Conservation (phyloP, 37 sponge, comb jelly and placozoan species). For the Halichondria panicea region DNA sequence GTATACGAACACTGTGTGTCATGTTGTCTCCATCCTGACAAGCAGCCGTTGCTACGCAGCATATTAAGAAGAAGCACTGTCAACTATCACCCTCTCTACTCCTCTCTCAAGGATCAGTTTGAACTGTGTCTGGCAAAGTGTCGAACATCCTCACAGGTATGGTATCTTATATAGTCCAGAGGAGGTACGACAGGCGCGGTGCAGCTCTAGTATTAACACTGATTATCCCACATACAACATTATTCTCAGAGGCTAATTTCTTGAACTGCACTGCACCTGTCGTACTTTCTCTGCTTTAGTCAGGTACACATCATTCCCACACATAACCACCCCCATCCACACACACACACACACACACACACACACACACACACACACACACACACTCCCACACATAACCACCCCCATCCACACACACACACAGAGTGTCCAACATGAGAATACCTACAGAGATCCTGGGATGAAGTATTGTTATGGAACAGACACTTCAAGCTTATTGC, state of each 20-base stretch:
- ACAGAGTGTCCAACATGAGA: slow-evolving; percentile 90
- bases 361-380: slow-evolving; percentile 40
- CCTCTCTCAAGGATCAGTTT: slow-evolving; percentile 82
- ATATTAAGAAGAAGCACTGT: slow-evolving; percentile 44
- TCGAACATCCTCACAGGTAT: slow-evolving; percentile 85
- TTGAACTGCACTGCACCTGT: too few species aligned
- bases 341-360: slow-evolving; percentile 47
- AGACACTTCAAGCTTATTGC: slow-evolving; percentile 31
- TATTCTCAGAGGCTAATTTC: too few species aligned
- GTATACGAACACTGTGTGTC: slow-evolving; percentile 91
- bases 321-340: slow-evolving; percentile 12
- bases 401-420: slow-evolving; percentile 4
- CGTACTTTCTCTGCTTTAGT: too few species aligned
- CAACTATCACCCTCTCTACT: slow-evolving; percentile 64
- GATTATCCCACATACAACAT: too few species aligned
- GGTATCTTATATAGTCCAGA: too few species aligned
- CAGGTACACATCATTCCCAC: too few species aligned
- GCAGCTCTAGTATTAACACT: too few species aligned
- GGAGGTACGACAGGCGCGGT: too few species aligned
- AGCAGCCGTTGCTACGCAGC: slow-evolving; percentile 70
- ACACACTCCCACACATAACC: background rate
- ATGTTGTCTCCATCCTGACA: slow-evolving; percentile 23
- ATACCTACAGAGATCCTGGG: slow-evolving; percentile 69
- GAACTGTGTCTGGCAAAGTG: slow-evolving; percentile 89
- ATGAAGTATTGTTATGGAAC: slow-evolving; percentile 77